These are phyloP conservation scores for Colletes gigas DNA, from an alignment of 1,140 invertebrate genomes.

Conservation along the genomic window DNA sequence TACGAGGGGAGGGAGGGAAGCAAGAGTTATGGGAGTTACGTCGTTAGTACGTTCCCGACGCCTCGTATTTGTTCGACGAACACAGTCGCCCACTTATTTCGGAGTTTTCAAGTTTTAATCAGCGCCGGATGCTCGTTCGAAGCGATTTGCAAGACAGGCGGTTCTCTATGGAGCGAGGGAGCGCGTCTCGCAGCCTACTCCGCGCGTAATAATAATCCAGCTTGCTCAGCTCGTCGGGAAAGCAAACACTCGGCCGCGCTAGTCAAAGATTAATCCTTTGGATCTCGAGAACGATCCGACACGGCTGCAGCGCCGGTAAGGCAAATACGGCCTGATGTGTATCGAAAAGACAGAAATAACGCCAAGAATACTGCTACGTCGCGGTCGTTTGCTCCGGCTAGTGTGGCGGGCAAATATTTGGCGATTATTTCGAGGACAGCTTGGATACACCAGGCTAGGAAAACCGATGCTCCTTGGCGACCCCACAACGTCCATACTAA, in stretches of 20 bases:
- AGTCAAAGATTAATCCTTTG: constrained; percentile 61
- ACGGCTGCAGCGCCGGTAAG: constrained; percentile 5
- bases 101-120: constrained; percentile 40
- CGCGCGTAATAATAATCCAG: constrained; percentile 53
- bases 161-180: constrained; percentile 15
- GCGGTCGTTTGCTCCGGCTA: not conserved
- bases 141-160: constrained; percentile 51
- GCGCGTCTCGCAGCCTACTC: constrained; percentile 41
- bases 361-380: not conserved
- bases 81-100: constrained; percentile 16
- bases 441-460: too few relatives aligned
- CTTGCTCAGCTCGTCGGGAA: constrained; percentile 52
- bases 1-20: too few relatives aligned
- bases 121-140: constrained; percentile 9
- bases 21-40: too few relatives aligned
- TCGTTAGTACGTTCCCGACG: not conserved
- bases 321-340: constrained; percentile 29
- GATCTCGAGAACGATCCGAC: constrained; percentile 40
- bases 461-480: too few relatives aligned
- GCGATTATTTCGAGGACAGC: constrained; percentile 25
- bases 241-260: constrained; percentile 49
- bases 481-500: too few relatives aligned
- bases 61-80: not conserved
- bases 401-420: constrained; percentile 26
- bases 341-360: constrained; percentile 44